Base-by-base conservation (phyloP, 2,797 vertebrate species). In the Percopsis omiscomaycus region DNA sequence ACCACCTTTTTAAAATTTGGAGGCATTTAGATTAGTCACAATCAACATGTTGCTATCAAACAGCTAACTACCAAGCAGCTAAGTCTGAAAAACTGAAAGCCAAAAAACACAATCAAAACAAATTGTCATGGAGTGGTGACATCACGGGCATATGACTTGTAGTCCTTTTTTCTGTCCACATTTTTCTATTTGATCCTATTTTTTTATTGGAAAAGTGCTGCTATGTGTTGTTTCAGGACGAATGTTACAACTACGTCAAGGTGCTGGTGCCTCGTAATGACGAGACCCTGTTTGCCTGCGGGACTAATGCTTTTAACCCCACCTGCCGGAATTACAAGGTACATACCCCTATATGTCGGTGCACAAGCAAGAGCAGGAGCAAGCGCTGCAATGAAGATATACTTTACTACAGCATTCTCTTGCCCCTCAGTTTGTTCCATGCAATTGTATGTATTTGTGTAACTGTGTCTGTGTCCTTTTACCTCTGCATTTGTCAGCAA, bases 181-280 rank as follows among this genome's bases (percentile, higher is more conserved):
- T 42, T 2, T 42, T 42, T 42, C 37, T 42, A 42, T 42, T 42
- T 42, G 37, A 42, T 42, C 37, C 37, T 42, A 42, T 6, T 42
- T 42, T 42, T 42, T 9, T 6, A 42, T 42, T 42, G 37, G 6
- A 42, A 42, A 42, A 16, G 48, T 61, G 47, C 13, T 11, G 44
- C 30, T 52, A 2, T 61, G 56, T 50, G 1, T 54, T 64, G 29
- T 76, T 80, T 59, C 85, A 98, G 96, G 96, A 98, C 42, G 96
- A 98, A 82, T 98, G 96, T 83, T 96, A 97, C 88, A 98, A 98
- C 88, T 98, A 97, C 78, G 94, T 98, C 87, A 98, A 98, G 89
- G 96, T 98, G 13, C 91, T 98, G 86, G 95, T 97, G 50, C 94
- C 95, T 55, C 94, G 96, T 69, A 95, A 95, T 0, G 95, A 98